Conservation (phyloP, 23 tunicate species). For the Aplidium turbinatum region DNA sequence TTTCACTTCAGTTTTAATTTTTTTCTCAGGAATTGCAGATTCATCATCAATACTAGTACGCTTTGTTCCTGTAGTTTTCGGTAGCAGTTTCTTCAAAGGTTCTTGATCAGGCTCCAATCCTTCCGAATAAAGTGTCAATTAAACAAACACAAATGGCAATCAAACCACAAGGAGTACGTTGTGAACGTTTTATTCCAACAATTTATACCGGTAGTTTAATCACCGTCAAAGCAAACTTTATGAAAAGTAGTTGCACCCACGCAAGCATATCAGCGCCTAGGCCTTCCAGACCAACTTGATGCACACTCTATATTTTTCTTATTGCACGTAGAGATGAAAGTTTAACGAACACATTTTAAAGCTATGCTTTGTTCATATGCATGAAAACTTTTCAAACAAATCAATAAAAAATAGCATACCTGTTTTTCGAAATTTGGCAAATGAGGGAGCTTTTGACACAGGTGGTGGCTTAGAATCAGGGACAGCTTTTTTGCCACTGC, state of each 20-base stretch:
- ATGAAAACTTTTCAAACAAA: too few species aligned
- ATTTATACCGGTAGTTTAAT: too few species aligned
- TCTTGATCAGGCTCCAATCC: conserved; percentile 60
- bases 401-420: conserved; percentile 40
- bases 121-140: too few species aligned
- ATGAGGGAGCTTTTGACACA: conserved; percentile 55
- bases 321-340: too few species aligned
- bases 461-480: conserved; percentile 41
- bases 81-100: conserved; percentile 9
- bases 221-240: too few species aligned
- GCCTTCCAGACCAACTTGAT: too few species aligned
- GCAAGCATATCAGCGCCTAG: too few species aligned
- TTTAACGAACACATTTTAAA: too few species aligned
- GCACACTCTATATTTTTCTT: too few species aligned
- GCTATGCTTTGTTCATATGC: too few species aligned
- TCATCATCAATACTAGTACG: conserved; percentile 66
- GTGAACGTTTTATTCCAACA: too few species aligned
- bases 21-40: conserved; percentile 53
- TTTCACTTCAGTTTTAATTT: conserved; percentile 48
- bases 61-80: conserved; percentile 33
- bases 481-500: conserved; percentile 14
- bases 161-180: neutral
- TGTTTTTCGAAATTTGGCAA: conserved; percentile 78
- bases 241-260: too few species aligned
- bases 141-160: neutral